Conservation (phyloP, 1,140 invertebrate species). For the Cataglyphis hispanica region DNA sequence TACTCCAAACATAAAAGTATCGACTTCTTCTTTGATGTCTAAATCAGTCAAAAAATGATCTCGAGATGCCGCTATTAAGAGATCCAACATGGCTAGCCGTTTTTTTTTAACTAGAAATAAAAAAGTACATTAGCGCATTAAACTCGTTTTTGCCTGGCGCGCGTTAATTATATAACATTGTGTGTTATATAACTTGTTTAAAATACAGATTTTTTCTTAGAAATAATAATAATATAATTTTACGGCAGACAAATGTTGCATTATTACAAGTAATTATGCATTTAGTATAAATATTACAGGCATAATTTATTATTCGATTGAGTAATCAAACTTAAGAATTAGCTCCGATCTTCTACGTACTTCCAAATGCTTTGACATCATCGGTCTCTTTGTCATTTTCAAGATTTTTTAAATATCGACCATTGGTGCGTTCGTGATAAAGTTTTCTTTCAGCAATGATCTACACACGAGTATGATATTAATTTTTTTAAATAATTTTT, state of each 20-base stretch:
- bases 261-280: too few relatives aligned
- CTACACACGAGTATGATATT: conserved; percentile 39
- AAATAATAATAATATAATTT: too few relatives aligned
- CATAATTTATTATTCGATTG: too few relatives aligned
- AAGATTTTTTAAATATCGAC: conserved; percentile 52
- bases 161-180: neutral
- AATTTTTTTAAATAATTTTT: neutral
- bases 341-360: neutral
- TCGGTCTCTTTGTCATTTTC: neutral
- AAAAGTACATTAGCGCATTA: neutral
- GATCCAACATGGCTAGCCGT: too few relatives aligned
- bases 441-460: conserved; percentile 76
- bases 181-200: neutral
- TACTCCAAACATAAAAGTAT: too few relatives aligned
- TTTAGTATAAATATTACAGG: too few relatives aligned
- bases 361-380: neutral
- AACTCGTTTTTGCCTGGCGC: neutral
- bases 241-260: too few relatives aligned
- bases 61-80: too few relatives aligned
- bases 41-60: too few relatives aligned
- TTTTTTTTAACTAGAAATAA: too few relatives aligned
- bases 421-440: conserved; percentile 72
- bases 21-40: too few relatives aligned
- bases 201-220: neutral
- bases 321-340: too few relatives aligned